phyloP scores from a whole-genome alignment of 1,140 invertebrate genomes.

The Brachionus rubens region DNA sequence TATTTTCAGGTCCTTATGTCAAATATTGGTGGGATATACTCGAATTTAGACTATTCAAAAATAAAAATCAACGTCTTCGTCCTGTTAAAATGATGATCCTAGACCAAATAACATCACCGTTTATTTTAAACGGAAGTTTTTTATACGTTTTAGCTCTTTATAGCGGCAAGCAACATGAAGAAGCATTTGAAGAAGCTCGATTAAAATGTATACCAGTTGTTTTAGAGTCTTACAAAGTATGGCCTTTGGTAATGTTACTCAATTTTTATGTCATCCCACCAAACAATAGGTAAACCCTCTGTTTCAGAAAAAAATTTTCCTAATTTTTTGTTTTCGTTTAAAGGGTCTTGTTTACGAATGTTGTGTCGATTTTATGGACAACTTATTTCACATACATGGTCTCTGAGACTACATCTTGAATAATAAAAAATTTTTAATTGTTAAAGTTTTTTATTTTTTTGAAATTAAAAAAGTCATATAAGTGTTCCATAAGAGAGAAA shows the following conservation, averaged over 20 bases:
- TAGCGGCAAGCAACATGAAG: not conserved
- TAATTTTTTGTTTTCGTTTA: no score
- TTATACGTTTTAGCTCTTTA: slow-evolving; percentile 4
- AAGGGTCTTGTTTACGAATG: no score
- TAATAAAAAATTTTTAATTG: no score
- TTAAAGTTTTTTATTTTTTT: no score
- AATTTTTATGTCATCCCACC: slow-evolving; percentile 41
- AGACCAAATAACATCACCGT: slow-evolving; percentile 31
- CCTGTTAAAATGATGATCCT: slow-evolving; percentile 41
- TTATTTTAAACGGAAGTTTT: slow-evolving; percentile 14
- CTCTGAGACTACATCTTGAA: not conserved
- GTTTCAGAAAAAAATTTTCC: no score
- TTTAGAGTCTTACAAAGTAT: slow-evolving; percentile 34
- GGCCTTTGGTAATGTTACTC: slow-evolving; percentile 32
- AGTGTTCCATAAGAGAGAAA: slow-evolving; percentile 21
- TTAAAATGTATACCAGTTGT: not conserved
- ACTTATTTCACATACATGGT: no score
- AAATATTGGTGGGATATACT: slow-evolving; percentile 37
- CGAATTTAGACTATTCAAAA: slow-evolving; percentile 1
- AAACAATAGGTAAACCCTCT: no score
- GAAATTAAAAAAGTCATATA: slow-evolving; percentile 16
- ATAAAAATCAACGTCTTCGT: slow-evolving; percentile 1
- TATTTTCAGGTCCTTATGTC: slow-evolving; percentile 12
- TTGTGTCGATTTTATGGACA: no score
- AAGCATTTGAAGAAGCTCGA: not conserved